Conservation (phyloP, 2,888 invertebrate species). For the Alitta virens region DNA sequence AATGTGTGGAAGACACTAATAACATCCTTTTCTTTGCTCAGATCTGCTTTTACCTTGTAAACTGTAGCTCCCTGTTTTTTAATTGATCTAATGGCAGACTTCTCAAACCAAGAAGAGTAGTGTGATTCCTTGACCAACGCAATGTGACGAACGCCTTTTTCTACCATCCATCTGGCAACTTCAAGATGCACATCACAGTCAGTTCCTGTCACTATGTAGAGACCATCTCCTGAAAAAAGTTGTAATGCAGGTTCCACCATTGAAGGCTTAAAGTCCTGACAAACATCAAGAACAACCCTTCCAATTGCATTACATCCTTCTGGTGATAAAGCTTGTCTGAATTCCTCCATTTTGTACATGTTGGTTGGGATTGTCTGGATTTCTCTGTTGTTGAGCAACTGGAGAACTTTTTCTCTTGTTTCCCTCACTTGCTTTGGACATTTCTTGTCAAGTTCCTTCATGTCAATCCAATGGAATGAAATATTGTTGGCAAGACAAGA, state of each 20-base stretch:
- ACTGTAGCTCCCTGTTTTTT: background rate
- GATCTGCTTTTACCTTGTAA: constrained; percentile 4
- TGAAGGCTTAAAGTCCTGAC: background rate
- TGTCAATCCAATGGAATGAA: constrained; percentile 7
- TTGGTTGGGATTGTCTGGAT: constrained; percentile 6
- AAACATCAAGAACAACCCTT: constrained; percentile 9
- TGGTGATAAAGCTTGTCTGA: background rate
- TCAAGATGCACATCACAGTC: constrained; percentile 2
- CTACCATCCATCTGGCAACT: constrained; percentile 12
- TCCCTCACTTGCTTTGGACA: constrained; percentile 3
- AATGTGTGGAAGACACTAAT: background rate
- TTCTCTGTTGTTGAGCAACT: constrained; percentile 3
- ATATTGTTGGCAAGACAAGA: constrained; percentile 6
- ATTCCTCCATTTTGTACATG: background rate
- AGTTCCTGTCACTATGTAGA: constrained; percentile 4
- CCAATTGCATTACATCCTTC: constrained; percentile 8
- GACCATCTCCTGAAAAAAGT: background rate
- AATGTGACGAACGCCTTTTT: constrained; percentile 8
- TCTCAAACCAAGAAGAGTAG: constrained; percentile 1
- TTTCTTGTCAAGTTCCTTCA: constrained; percentile 9
- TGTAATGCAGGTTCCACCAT: background rate
- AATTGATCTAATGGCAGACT: background rate
- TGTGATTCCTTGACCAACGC: background rate
- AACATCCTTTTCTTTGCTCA: constrained; percentile 2
- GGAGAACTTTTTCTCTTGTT: background rate